Percentiles rank a stretch among this genome's conserved stretches.
Evolutionary conservation across 1,140 invertebrate species (phyloP).

Genomic region (Macrobrachium rosenbergii): DNA sequence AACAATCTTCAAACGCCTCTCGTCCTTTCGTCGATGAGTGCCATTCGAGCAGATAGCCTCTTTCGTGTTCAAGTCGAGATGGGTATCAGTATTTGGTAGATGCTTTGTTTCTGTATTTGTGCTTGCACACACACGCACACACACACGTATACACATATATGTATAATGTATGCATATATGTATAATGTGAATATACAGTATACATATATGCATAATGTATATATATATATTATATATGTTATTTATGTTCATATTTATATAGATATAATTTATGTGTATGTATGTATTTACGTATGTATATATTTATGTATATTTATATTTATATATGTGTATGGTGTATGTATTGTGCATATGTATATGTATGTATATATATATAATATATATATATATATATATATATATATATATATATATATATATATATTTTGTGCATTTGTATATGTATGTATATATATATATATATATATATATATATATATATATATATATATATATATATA

Average conservation of each 20-base stretch:
- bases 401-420: too few relatives aligned
- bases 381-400: neutral
- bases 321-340: conserved; percentile 12
- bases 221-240: conserved; percentile 10
- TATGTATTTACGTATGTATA: neutral
- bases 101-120: neutral
- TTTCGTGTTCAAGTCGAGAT: too few relatives aligned
- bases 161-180: neutral
- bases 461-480: too few relatives aligned
- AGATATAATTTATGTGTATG: too few relatives aligned
- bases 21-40: too few relatives aligned
- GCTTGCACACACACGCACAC: neutral
- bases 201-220: conserved; percentile 4
- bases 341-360: neutral
- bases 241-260: conserved; percentile 3
- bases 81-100: too few relatives aligned
- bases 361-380: conserved; percentile 16
- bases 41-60: too few relatives aligned
- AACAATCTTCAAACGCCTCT: too few relatives aligned
- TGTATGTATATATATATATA: neutral
- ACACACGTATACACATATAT: neutral
- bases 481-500: too few relatives aligned
- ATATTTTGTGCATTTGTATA: neutral
- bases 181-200: neutral
- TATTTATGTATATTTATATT: conserved; percentile 1